Evolutionary conservation across 1,140 invertebrate genomes (phyloP), one percentile per base, ranked within the genome.

Genomic region (Octopus bimaculoides): DNA sequence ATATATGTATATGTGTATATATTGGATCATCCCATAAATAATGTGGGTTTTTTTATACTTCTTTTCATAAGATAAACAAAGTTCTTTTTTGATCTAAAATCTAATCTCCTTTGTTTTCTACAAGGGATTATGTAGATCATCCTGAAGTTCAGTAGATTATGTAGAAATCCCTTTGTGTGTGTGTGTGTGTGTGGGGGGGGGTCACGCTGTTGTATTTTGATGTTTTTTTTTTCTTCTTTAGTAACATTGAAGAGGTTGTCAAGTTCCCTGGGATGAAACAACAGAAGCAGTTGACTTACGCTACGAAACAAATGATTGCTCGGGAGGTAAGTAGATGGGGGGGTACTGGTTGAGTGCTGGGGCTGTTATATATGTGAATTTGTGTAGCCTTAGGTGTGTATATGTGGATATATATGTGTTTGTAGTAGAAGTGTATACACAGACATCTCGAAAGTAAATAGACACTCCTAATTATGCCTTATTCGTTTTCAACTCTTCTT

Each of bases 261-360:
- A 85, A 86, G 66, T 92, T 92, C 83, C 86, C 89, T 69, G 90
- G 88, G 12, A 81, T 90, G 78, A 90, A 91, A 79, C 83, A 88
- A 41, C 83, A 84, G 17, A 88, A 85, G 77, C 86, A 88, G 80
- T 84, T 93, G 12, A 90, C 92, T 0, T 95, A 96, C 86, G 92
- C 93, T 2, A 92, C 93, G 41, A 95, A 94, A 84, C 96, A 96
- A 86, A 89, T 96, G 61, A 92, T 96, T 53, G 92, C 94, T 55
- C 92, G 93, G 83, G 95, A 96, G 91, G 87, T 90, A 71, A 82
- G 76, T 81, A n/a, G 26, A n/a, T 41, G 26, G 26, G 26, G 8
- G 26, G 9, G 52, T 71, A n/a, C 66, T n/a, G 17, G 14, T 10
- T 12, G 14, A 71, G 26, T 71, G 7, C 14, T 8, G 9, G 14